Percentiles rank a stretch among this genome's conserved stretches.
Evolutionary conservation across 2,113 vertebrate species (phyloP).

Genomic region (Elachura formosa): DNA sequence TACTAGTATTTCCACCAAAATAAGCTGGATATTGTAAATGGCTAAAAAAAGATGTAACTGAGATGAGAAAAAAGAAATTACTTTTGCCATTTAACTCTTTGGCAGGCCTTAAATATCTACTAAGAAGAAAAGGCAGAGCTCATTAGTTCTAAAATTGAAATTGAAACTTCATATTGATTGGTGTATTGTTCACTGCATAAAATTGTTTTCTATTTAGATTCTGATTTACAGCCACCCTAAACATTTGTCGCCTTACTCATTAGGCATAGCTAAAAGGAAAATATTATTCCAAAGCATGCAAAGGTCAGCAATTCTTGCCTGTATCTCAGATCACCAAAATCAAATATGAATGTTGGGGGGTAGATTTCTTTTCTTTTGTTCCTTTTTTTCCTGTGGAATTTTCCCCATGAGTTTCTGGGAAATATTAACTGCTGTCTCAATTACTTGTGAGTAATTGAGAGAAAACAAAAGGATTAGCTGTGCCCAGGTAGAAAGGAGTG

Average conservation of each 20-base stretch:
- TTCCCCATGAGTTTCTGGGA: no score
- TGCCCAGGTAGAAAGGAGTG: no score
- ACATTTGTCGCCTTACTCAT: not conserved
- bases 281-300: not conserved
- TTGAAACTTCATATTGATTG: not conserved
- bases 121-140: not conserved
- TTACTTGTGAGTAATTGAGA: no score
- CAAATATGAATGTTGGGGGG: no score
- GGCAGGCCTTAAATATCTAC: not conserved
- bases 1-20: conserved; percentile 1
- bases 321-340: not conserved
- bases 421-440: no score
- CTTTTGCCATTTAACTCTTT: not conserved
- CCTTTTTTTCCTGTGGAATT: no score
- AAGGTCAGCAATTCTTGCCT: not conserved
- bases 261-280: not conserved
- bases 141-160: not conserved
- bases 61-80: not conserved
- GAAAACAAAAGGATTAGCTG: no score
- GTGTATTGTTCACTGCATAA: not conserved
- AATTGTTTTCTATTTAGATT: not conserved
- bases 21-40: not conserved
- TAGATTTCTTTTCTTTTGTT: no score
- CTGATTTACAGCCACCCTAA: not conserved
- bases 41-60: not conserved